These are phyloP conservation scores for Bucorvus abyssinicus DNA, from an alignment of 2,797 vertebrate species.

Conservation along the genomic window DNA sequence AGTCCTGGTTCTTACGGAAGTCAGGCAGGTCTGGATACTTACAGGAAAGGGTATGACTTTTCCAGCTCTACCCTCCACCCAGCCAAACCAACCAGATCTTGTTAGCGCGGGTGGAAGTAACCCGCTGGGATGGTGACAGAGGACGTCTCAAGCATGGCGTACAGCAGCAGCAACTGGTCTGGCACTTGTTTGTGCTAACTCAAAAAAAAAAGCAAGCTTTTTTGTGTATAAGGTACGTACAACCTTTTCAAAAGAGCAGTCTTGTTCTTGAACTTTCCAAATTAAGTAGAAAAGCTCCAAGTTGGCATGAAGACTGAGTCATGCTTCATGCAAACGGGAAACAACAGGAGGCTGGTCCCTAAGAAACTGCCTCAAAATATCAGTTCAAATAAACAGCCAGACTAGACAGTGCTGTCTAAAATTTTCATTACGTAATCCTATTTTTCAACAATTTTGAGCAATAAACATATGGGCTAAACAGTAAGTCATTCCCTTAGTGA, in stretches of 20 bases:
- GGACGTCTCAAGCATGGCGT: neutral
- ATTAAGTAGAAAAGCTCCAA: neutral
- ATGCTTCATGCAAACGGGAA: constrained; percentile 32
- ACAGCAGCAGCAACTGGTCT: neutral
- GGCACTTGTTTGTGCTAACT: neutral
- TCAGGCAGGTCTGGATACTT: neutral
- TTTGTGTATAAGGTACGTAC: neutral
- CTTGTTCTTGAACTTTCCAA: neutral
- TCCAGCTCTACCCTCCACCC: neutral
- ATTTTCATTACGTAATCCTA: constrained; percentile 14
- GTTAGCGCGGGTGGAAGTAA: neutral
- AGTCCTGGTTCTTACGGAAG: neutral
- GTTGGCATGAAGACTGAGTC: constrained; percentile 33
- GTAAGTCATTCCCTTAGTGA: constrained; percentile 1
- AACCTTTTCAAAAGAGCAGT: neutral
- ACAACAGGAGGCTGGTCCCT: constrained; percentile 45
- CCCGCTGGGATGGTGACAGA: neutral
- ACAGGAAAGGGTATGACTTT: neutral
- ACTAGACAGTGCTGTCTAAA: constrained; percentile 1
- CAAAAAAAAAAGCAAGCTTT: neutral
- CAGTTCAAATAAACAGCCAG: constrained; percentile 34
- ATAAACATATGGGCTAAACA: constrained; percentile 5
- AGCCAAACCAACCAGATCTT: neutral
- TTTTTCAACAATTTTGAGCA: constrained; percentile 36
- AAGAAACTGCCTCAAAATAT: constrained; percentile 54